A percentile compares a stretch with the other conserved stretches of the same genome.
Conservation (phyloP, 2,888 invertebrate genomes). For the Tridacna crocea region DNA sequence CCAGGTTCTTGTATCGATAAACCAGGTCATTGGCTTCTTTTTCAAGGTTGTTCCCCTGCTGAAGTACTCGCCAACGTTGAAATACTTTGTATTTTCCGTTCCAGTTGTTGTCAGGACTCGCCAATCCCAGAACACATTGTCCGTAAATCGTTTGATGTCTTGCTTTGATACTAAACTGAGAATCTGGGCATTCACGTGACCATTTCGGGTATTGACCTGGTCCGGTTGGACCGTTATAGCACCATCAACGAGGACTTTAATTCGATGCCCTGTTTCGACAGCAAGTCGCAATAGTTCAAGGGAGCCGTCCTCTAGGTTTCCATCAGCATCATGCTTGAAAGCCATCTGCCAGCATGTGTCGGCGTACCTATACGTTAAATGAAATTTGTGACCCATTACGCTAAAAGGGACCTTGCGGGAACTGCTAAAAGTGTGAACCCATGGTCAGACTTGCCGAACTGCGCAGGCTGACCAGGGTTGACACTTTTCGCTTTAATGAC, state of each 20-base stretch:
- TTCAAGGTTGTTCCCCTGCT: conserved; percentile 50
- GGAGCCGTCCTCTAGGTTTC: conserved; percentile 56
- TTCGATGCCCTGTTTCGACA: conserved; percentile 58
- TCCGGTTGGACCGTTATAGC: conserved; percentile 61
- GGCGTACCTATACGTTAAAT: conserved; percentile 41
- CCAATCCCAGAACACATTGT: conserved; percentile 64
- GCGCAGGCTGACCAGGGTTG: too few species aligned
- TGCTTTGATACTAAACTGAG: conserved; percentile 60
- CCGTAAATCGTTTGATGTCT: conserved; percentile 56
- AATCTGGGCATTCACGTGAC: conserved; percentile 61
- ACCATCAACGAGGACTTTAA: conserved; percentile 58
- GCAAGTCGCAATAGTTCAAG: conserved; percentile 55
- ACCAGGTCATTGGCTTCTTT: conserved; percentile 63
- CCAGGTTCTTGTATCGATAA: conserved; percentile 62
- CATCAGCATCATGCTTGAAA: conserved; percentile 59
- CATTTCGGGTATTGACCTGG: conserved; percentile 57
- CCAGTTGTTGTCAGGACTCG: conserved; percentile 60
- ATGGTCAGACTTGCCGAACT: too few species aligned
- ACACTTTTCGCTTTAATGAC: too few species aligned
- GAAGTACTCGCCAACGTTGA: conserved; percentile 60
- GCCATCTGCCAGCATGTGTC: conserved; percentile 66
- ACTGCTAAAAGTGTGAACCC: too few species aligned
- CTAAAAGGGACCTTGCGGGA: too few species aligned
- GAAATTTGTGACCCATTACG: too few species aligned
- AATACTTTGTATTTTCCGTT: conserved; percentile 55